Percentiles rank a stretch among this genome's conserved stretches.
These are phyloP conservation scores for Paramacrobiotus metropolitanus DNA, from an alignment of 1,140 invertebrate species.

Conservation along the genomic window DNA sequence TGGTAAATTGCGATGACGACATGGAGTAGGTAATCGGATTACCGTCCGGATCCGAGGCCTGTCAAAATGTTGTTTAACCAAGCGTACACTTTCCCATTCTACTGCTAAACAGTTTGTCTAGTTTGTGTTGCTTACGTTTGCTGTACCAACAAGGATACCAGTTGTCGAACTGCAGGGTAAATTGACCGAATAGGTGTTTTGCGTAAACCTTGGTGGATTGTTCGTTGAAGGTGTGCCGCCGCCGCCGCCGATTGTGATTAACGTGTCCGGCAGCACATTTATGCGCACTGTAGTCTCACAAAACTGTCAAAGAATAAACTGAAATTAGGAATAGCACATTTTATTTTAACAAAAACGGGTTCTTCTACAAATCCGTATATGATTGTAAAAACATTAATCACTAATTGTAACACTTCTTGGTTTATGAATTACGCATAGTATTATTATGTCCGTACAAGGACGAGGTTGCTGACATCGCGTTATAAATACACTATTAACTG, in stretches of 20 bases:
- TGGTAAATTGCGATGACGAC: neutral
- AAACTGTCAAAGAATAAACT: neutral
- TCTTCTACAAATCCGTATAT: too few relatives aligned
- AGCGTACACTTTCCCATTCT: too few relatives aligned
- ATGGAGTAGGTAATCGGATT: neutral
- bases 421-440: too few relatives aligned
- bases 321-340: too few relatives aligned
- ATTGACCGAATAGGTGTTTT: neutral
- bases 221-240: neutral
- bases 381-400: too few relatives aligned
- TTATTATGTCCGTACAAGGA: too few relatives aligned
- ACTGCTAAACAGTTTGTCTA: too few relatives aligned
- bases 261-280: neutral
- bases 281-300: neutral
- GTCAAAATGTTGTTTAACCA: neutral
- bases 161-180: neutral
- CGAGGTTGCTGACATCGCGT: too few relatives aligned
- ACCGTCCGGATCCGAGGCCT: neutral
- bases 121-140: conserved; percentile 3
- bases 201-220: neutral
- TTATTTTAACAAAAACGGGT: too few relatives aligned
- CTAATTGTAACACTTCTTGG: too few relatives aligned
- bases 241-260: too few relatives aligned
- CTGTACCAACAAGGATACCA: conserved; percentile 2
- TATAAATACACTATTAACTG: too few relatives aligned